Conservation (phyloP, 2,113 vertebrate species). For the Egretta garzetta region DNA sequence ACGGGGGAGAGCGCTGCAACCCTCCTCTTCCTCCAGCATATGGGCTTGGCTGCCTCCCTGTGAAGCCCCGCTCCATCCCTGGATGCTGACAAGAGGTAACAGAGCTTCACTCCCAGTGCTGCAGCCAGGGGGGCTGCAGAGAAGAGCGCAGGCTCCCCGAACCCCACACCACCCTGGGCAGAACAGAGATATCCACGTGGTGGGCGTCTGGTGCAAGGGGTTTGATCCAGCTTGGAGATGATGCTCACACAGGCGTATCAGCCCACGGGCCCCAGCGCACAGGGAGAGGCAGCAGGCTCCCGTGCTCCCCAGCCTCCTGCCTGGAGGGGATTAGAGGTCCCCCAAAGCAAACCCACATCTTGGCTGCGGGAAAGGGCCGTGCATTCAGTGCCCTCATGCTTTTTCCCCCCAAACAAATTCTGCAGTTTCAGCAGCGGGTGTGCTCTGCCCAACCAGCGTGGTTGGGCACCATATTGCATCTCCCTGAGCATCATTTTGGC, state of each 20-base stretch:
- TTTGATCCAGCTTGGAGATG: neutral
- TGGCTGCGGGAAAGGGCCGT: neutral
- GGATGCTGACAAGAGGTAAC: neutral
- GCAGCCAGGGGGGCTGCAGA: accelerated
- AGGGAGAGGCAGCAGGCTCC: neutral
- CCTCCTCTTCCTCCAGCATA: neutral
- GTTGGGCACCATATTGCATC: accelerated
- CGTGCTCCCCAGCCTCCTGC: neutral
- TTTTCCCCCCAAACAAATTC: neutral
- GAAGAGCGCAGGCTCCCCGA: accelerated
- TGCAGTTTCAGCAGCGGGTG: accelerated
- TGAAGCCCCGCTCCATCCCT: neutral
- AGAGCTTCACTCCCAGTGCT: accelerated
- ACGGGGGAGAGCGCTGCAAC: neutral
- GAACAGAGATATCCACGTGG: accelerated
- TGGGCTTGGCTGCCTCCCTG: neutral
- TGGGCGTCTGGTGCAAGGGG: accelerated
- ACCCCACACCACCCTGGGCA: neutral
- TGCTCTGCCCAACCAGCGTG: accelerated
- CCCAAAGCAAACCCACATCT: neutral
- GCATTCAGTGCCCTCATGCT: accelerated
- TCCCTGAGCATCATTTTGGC: accelerated
- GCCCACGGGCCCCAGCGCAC: accelerated
- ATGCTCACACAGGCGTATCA: neutral
- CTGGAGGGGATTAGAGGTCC: too few relatives aligned